Conservation (phyloP, 2,797 vertebrate species). For the Hoplostethus mediterraneus region DNA sequence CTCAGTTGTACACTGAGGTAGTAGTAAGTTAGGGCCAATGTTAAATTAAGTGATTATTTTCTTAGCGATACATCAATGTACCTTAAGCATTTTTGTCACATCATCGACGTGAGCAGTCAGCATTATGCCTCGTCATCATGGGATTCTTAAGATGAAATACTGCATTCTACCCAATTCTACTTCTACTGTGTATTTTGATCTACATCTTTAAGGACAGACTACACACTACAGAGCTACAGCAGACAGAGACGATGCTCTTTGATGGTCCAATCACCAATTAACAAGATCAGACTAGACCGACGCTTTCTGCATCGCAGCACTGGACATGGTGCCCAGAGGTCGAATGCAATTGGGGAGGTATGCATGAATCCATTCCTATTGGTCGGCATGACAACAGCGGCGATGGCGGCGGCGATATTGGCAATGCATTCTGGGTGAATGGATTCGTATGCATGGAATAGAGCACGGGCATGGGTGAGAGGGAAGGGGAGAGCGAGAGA, state of each 20-base stretch:
- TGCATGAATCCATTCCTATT: constrained; percentile 51
- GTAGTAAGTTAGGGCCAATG: no score
- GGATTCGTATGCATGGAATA: constrained; percentile 89
- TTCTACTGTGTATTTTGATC: not conserved
- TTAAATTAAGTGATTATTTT: not conserved
- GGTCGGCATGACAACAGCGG: constrained; percentile 55
- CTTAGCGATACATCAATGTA: not conserved
- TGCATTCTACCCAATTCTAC: not conserved
- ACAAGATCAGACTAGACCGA: constrained; percentile 15
- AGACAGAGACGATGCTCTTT: not conserved
- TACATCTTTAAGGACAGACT: not conserved
- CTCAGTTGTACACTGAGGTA: not conserved
- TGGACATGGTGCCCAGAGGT: constrained; percentile 30
- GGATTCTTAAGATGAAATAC: not conserved
- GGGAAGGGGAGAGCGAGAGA: constrained; percentile 84
- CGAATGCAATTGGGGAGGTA: constrained; percentile 41
- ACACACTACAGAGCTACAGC: not conserved
- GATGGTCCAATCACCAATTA: not conserved
- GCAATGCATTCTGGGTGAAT: constrained; percentile 85
- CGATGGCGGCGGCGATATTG: constrained; percentile 43
- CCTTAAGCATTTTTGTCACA: not conserved
- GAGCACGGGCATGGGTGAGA: constrained; percentile 89
- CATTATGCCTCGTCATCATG: not conserved
- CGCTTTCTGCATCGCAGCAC: constrained; percentile 30
- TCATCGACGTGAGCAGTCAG: constrained; percentile 3